Evolutionary conservation across 2,888 invertebrate genomes (phyloP), one percentile per base, ranked within the genome.

Genomic region (Theodoxus fluviatilis): DNA sequence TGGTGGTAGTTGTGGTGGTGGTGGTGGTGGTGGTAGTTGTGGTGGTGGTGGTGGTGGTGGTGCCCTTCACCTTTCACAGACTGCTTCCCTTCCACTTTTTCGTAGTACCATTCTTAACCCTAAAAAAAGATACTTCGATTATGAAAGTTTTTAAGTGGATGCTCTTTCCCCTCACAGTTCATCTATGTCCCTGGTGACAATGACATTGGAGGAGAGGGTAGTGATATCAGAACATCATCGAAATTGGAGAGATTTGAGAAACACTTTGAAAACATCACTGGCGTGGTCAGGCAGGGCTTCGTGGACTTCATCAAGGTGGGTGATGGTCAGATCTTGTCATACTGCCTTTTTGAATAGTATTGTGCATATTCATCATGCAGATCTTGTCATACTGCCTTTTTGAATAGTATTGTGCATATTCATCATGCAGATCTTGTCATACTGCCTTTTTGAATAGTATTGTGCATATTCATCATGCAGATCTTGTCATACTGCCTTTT

Each of bases 141-240:
- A n/a, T n/a, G n/a, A n/a, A n/a, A n/a, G 28, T 22, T 25, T 22
- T 3, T 57, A 18, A 22, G 1, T 57, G 28, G 12, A 12, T 35
- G 25, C 31, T 28, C 59, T 49, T 66, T 49, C 65, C 22, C 22
- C 31, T 74, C 76, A 74, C 81, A 88, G 86, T 82, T 81, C 59
- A 81, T 98, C 68, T 96, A 93, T 90, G 87, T 98, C 74, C 94
- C 97, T 28, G 98, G 98, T 4, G 98, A 98, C 86, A 98, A 98
- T 88, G 98, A 98, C 84, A 94, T 98, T 71, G 98, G 98, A 7
- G 98, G 98, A 18, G 98, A 98, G 88, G 92, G 79, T 9, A 67
- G 73, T 38, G 84, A 85, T 70, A 69, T 76, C 35, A 75, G 80
- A 37, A 80, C 81, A 87, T 59, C 71, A n/a, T 73, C 90, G n/a